phyloP scores from a whole-genome alignment of 2,888 invertebrate species.

The Sesia apiformis region DNA sequence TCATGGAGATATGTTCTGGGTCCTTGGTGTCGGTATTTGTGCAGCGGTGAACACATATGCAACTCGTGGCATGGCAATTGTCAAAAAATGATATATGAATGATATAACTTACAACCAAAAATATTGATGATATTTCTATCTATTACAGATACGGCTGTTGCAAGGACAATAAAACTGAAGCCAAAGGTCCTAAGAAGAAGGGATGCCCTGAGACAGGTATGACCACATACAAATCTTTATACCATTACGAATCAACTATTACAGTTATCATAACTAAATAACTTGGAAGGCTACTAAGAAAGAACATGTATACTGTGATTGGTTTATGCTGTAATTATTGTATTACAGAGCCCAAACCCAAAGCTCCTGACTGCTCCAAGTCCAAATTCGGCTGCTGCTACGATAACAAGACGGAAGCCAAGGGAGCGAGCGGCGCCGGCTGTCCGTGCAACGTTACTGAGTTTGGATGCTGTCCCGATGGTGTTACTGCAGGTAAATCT shows the following conservation, averaged over 20 bases:
- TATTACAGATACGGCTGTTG: slow-evolving; percentile 79
- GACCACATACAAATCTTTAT: background rate
- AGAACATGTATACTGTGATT: no score
- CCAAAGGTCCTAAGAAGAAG: slow-evolving; percentile 75
- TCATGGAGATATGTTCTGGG: no score
- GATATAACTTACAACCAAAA: no score
- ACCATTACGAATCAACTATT: background rate
- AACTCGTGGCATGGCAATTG: no score
- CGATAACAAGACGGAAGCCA: slow-evolving; percentile 77
- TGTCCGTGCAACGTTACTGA: slow-evolving; percentile 76
- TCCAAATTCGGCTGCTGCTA: slow-evolving; percentile 84
- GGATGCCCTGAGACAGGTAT: slow-evolving; percentile 62
- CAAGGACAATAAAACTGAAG: slow-evolving; percentile 77
- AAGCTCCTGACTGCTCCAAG: slow-evolving; percentile 53
- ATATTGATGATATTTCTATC: background rate
- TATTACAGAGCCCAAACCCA: background rate
- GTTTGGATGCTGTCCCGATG: slow-evolving; percentile 85
- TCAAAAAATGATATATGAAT: no score
- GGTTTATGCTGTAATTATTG: no score
- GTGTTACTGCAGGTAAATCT: slow-evolving; percentile 72
- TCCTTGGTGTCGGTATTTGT: no score
- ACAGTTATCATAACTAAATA: background rate
- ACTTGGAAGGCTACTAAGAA: no score
- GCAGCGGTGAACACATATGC: no score
- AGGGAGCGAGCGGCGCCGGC: slow-evolving; percentile 78